Conservation (phyloP, 2,797 vertebrate genomes). For the Eulemur rubriventer region DNA sequence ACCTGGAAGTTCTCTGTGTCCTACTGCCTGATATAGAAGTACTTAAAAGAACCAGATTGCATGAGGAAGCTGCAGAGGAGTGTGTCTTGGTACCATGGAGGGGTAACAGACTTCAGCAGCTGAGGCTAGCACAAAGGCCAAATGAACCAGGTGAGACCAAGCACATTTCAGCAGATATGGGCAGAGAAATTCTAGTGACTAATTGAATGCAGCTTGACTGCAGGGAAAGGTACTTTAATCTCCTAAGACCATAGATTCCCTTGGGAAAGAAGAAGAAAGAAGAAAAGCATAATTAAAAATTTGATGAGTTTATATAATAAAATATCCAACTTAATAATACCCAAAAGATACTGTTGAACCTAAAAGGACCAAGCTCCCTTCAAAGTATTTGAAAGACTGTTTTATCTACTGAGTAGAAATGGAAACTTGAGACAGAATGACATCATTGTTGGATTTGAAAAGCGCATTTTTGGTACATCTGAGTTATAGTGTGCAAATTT, state of each 20-base stretch:
- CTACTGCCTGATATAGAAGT: background rate
- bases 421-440: conserved; percentile 39
- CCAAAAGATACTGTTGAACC: background rate
- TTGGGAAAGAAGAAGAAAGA: background rate
- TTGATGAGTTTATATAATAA: background rate
- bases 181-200: background rate
- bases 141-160: background rate
- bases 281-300: background rate
- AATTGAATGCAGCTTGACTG: background rate
- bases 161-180: background rate
- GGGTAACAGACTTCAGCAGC: background rate
- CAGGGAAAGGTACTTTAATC: background rate
- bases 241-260: background rate
- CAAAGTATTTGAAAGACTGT: background rate
- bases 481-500: conserved; percentile 42
- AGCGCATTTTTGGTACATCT: conserved; percentile 18
- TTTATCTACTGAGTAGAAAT: conserved; percentile 25
- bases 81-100: background rate
- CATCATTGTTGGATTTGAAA: conserved; percentile 54
- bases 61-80: background rate
- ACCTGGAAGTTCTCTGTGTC: background rate
- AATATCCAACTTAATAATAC: conserved; percentile 23
- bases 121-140: background rate
- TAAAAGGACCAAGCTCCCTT: background rate
- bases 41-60: background rate